Evolutionary conservation across 2,797 vertebrate genomes (phyloP).

Genomic region (Ptychobarbus kaznakovi): DNA sequence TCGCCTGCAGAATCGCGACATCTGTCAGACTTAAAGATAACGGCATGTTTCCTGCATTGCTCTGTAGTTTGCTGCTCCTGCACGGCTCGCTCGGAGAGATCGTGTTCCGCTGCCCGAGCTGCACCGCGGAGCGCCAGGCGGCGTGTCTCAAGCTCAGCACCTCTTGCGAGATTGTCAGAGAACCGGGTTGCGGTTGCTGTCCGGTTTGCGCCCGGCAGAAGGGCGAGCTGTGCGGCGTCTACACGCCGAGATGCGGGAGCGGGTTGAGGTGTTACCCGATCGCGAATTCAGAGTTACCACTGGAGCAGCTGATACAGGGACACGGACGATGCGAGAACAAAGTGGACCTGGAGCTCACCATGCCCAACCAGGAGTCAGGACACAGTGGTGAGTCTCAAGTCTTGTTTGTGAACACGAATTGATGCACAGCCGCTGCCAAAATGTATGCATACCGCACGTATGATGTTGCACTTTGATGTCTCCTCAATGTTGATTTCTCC

Average conservation of each 20-base stretch:
- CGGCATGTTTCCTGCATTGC: slow-evolving; percentile 64
- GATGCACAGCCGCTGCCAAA: slow-evolving; percentile 16
- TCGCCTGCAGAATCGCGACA: slow-evolving; percentile 58
- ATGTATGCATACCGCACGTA: not conserved
- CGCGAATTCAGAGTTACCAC: slow-evolving; percentile 79
- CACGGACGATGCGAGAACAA: slow-evolving; percentile 83
- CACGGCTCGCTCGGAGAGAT: slow-evolving; percentile 76
- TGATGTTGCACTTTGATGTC: slow-evolving; percentile 21
- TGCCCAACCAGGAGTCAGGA: slow-evolving; percentile 68
- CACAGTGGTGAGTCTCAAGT: slow-evolving; percentile 72
- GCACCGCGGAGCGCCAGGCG: slow-evolving; percentile 77
- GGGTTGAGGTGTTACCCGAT: slow-evolving; percentile 88
- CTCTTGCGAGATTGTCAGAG: slow-evolving; percentile 86
- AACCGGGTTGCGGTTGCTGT: slow-evolving; percentile 94
- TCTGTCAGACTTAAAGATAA: slow-evolving; percentile 54
- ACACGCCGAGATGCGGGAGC: slow-evolving; percentile 86
- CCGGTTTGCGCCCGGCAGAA: slow-evolving; percentile 86
- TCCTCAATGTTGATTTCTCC: slow-evolving; percentile 6
- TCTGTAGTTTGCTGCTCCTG: slow-evolving; percentile 65
- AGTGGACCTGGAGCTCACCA: slow-evolving; percentile 74
- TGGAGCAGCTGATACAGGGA: slow-evolving; percentile 88
- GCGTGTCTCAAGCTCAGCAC: slow-evolving; percentile 74
- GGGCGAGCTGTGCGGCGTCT: slow-evolving; percentile 90
- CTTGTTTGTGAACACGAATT: slow-evolving; percentile 6
- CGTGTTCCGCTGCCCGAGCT: slow-evolving; percentile 83